Evolutionary conservation across 1,140 invertebrate species (phyloP).

Genomic region (Drosophila insularis): DNA sequence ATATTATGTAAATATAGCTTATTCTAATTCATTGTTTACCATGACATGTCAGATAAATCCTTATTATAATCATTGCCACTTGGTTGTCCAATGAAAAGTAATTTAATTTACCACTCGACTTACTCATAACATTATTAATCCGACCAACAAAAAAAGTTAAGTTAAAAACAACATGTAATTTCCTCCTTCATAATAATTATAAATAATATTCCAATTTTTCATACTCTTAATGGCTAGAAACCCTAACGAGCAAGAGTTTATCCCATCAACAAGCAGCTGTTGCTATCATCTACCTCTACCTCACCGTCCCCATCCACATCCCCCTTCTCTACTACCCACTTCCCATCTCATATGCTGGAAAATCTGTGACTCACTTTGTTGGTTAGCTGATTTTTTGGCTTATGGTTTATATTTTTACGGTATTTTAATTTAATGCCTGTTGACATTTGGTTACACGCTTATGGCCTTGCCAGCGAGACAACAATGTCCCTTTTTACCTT

Average conservation of each 20-base stretch:
- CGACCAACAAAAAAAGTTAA: conserved; percentile 3
- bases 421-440: conserved; percentile 71
- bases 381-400: conserved; percentile 43
- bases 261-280: conserved; percentile 60
- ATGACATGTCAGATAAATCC: too few relatives aligned
- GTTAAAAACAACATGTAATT: conserved; percentile 47
- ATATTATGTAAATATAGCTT: too few relatives aligned
- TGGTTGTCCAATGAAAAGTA: conserved; percentile 15
- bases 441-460: conserved; percentile 67
- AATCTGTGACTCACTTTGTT: conserved; percentile 50
- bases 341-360: conserved; percentile 1
- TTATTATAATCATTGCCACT: background rate
- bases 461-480: conserved; percentile 37
- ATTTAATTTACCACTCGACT: conserved; percentile 34
- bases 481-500: conserved; percentile 29
- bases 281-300: conserved; percentile 23
- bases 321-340: background rate
- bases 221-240: conserved; percentile 37
- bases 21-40: too few relatives aligned
- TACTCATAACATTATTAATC: conserved; percentile 1
- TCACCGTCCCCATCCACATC: background rate
- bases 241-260: conserved; percentile 46
- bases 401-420: conserved; percentile 60
- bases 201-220: conserved; percentile 58
- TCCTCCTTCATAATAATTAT: conserved; percentile 57